These are phyloP conservation scores for Ceratina calcarata DNA, from an alignment of 1,140 invertebrate genomes.

Conservation along the genomic window DNA sequence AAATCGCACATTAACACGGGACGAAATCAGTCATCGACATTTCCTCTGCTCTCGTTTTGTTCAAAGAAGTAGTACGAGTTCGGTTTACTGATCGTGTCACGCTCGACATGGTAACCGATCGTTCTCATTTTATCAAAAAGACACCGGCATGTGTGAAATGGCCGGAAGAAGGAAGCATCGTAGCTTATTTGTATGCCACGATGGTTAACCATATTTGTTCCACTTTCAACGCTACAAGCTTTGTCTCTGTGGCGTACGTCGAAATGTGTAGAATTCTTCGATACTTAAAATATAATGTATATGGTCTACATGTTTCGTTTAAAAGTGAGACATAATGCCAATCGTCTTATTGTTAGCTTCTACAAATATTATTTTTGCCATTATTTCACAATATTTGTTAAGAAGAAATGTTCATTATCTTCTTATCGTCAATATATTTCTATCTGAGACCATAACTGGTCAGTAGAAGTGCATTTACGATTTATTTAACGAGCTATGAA, in stretches of 20 bases:
- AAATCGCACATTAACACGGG: neutral
- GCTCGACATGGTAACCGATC: neutral
- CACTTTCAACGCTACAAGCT: neutral
- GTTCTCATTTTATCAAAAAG: conserved; percentile 1
- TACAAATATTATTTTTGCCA: neutral
- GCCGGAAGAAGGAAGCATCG: neutral
- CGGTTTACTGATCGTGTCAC: neutral
- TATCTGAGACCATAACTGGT: too few relatives aligned
- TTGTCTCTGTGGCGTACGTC: too few relatives aligned
- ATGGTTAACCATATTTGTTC: neutral
- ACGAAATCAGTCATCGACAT: neutral
- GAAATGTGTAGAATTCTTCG: neutral
- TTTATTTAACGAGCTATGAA: neutral
- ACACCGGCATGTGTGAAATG: neutral
- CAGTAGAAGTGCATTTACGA: too few relatives aligned
- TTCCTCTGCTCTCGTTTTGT: neutral
- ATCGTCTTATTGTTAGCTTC: neutral
- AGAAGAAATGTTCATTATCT: too few relatives aligned
- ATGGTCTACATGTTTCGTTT: neutral
- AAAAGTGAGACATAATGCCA: neutral
- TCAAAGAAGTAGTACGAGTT: too few relatives aligned
- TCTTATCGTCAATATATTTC: too few relatives aligned
- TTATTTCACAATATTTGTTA: neutral
- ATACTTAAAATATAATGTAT: too few relatives aligned
- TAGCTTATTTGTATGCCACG: conserved; percentile 4